Evolutionary conservation across 2,113 vertebrate species (phyloP), one percentile per base, ranked within the genome.

Genomic region (Hylia prasina): DNA sequence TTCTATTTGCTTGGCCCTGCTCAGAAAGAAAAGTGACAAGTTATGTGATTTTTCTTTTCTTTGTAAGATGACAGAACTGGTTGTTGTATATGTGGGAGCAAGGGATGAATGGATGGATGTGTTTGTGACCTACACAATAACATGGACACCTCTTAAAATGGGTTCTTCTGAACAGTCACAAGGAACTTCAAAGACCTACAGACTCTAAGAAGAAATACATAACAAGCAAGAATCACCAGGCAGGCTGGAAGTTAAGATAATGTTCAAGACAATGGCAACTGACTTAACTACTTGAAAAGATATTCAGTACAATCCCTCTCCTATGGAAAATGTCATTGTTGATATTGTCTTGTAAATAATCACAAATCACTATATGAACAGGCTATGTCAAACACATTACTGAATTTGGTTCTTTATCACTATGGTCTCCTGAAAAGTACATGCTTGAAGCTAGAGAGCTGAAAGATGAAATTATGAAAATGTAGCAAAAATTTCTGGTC

Each of bases 21-120:
- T 77, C 42, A 63, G 17, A 27, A 42, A 28, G 31, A 68, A 77
- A 81, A 22, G 24, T 42, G 37, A 47, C 22, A 47, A 64, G 40
- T 40, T 30, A 22, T 1, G 7, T 8, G 33, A 35, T 22, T 65
- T 65, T 33, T 44, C 60, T 40, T 40, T 51, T 39, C 51, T 51
- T 70, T 2, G 0, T 24, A 63, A 51, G 30, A 51, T 44, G 37
- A 72, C 48, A 81, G 23, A 66, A 63, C 6, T 17, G 23, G 53
- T 22, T 0, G 0, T 47, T 39, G 47, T 4, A 1, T 15, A 10
- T 2, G 31, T 0, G 1, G 10, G 11, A 30, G 7, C 10, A 51
- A 71, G 42, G 21, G 27, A 37, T 37, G 66, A 42, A 31, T 0
- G 3, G 47, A 37, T 21, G 16, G 35, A 44, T 33, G 25, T 20